phyloP scores from a whole-genome alignment of 2,888 invertebrate genomes.

The Tetanocera ferruginea region DNA sequence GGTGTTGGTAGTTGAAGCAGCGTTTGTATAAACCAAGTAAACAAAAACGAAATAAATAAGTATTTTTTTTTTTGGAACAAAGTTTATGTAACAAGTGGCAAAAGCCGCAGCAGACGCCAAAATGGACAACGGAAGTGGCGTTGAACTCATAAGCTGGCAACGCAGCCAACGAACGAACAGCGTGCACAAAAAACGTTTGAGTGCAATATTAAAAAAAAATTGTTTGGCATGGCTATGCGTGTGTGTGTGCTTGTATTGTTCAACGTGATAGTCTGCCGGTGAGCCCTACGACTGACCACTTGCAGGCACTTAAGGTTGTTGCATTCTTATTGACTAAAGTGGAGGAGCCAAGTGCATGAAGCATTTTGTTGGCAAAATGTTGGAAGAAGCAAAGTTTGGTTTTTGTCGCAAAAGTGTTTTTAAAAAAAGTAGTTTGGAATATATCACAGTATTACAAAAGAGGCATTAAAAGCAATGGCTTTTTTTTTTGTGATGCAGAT shows the following conservation, averaged over 20 bases:
- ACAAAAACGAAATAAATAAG: slow-evolving; percentile 1
- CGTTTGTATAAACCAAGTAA: neutral
- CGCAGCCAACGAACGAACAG: neutral
- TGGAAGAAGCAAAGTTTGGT: neutral
- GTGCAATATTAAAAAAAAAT: neutral
- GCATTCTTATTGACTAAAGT: neutral
- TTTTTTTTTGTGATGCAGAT: no score
- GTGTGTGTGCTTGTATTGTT: neutral
- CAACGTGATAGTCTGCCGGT: neutral
- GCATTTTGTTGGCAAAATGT: neutral
- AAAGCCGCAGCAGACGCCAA: neutral
- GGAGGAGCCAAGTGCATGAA: neutral
- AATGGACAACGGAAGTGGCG: neutral
- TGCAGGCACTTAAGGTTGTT: no score
- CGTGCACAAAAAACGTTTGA: neutral
- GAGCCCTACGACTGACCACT: no score
- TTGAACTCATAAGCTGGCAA: neutral
- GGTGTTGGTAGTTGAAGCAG: neutral
- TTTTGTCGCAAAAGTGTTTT: neutral
- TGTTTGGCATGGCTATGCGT: neutral
- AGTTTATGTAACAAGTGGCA: slow-evolving; percentile 13
- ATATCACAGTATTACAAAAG: no score
- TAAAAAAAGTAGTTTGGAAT: neutral
- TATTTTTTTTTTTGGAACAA: neutral
- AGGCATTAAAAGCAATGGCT: no score